Evolutionary conservation across 2,888 invertebrate genomes (phyloP).

Genomic region (Pheosia gnoma): DNA sequence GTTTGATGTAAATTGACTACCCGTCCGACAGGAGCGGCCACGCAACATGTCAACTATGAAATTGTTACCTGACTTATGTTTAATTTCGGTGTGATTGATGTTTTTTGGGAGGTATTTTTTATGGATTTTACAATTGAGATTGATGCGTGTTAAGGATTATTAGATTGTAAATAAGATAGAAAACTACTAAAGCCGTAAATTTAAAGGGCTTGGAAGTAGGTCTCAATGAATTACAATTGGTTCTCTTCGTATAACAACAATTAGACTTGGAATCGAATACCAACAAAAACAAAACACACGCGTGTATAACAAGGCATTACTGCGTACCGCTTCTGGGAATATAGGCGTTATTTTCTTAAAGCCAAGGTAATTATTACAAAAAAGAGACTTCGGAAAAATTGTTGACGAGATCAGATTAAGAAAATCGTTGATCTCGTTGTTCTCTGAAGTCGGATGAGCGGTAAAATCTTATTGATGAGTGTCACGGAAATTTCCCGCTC

Average conservation of each 20-base stretch:
- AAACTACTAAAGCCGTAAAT: too few relatives aligned
- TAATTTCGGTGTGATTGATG: constrained; percentile 67
- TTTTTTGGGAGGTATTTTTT: constrained; percentile 33
- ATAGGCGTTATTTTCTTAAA: too few relatives aligned
- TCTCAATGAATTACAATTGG: too few relatives aligned
- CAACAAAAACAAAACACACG: too few relatives aligned
- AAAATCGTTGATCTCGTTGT: constrained; percentile 65
- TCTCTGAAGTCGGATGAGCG: constrained; percentile 61
- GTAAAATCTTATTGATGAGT: constrained; percentile 73
- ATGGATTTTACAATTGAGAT: constrained; percentile 15
- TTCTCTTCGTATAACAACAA: too few relatives aligned
- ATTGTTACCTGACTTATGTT: constrained; percentile 74
- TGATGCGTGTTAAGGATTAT: constrained; percentile 4
- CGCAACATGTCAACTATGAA: constrained; percentile 82
- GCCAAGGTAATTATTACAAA: neutral
- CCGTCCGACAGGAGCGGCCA: constrained; percentile 63
- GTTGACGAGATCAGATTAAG: constrained; percentile 48
- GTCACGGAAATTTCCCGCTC: constrained; percentile 57
- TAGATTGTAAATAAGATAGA: neutral
- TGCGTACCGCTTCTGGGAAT: too few relatives aligned
- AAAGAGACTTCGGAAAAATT: neutral
- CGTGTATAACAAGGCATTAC: too few relatives aligned
- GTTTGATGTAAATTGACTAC: constrained; percentile 80
- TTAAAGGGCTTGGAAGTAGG: too few relatives aligned
- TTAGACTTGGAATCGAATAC: too few relatives aligned